Base-by-base conservation (phyloP, 1,140 invertebrate species). In the Drosophila grimshawi region DNA sequence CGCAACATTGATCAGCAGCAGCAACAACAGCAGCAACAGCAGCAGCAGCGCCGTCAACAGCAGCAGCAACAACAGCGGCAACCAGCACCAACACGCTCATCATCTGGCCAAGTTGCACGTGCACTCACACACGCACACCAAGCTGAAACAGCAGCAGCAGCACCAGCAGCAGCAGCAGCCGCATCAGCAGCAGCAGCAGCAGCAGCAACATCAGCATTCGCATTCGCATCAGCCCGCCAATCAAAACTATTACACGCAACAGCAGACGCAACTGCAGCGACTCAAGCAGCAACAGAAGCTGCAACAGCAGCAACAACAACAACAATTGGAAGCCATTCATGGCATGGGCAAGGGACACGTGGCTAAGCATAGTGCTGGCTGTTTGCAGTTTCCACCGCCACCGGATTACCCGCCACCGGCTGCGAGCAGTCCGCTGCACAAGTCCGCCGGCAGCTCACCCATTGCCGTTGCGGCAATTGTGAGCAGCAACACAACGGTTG, bases 231-330 rank as follows among this genome's bases (percentile, higher is more conserved):
- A 83, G 41, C 66, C 65, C 33, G 81, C 90, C 65, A 91, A 91
- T 53, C 90, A 91, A 52, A 91, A 91, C 57, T 91, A 91, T 33
- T 91, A 91, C 37, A 91, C 86, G 70, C 90, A 92, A 66, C 90
- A 91, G 49, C 86, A 91, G 53, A 78, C 89, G 39, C 89, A 91
- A 53, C 56, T 86, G 70, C 89, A 91, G 62, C 82, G 78, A 0
- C 77, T 88, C 8, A 90, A 90, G 57, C 76, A 90, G 41, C 76
- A 81, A 19, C 80, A 80, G 27, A 81, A 83, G 53, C 29, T 61
- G 35, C 76, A 65, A 8, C 76, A 78, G 2, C 77, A 80, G 2
- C 80, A 53, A 32, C 52, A 63, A n/a, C 60, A 63, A 11, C 51
- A 39, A 27, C 68, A 71, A 35, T 37, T 53, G 19, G 69, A 76